Percentiles rank a stretch among this genome's conserved stretches.
Conservation (phyloP, 35 echinoderm and acorn worm species). For the Heliocidaris tuberculata region DNA sequence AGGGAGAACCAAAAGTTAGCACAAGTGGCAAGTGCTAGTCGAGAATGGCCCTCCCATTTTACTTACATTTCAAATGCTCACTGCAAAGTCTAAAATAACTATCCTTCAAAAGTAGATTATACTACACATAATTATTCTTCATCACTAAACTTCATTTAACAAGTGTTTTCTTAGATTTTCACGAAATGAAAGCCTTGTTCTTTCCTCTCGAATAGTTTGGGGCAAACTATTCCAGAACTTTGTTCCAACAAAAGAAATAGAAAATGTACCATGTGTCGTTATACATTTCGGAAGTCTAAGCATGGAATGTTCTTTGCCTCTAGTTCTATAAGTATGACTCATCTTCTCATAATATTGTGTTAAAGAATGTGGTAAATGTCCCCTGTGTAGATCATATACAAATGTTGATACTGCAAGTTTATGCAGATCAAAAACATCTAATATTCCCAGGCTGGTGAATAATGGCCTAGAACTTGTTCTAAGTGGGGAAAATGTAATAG, state of each 20-base stretch:
- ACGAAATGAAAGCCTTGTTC: slow-evolving; percentile 33
- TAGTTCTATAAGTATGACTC: background rate
- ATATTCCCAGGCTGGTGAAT: slow-evolving; percentile 34
- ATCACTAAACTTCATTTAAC: background rate
- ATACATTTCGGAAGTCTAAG: background rate
- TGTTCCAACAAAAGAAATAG: background rate
- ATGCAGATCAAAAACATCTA: slow-evolving; percentile 10
- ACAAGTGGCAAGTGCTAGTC: too few species aligned
- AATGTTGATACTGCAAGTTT: slow-evolving; percentile 37
- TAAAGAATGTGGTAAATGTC: slow-evolving; percentile 19
- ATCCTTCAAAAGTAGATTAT: too few species aligned
- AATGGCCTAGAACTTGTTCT: slow-evolving; percentile 19
- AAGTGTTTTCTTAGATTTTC: background rate
- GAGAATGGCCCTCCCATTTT: too few species aligned
- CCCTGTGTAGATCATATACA: background rate
- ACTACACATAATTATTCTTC: slow-evolving; percentile 15
- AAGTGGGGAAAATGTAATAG: slow-evolving; percentile 26
- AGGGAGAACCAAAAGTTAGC: too few species aligned
- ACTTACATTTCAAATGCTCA: too few species aligned
- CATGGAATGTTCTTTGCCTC: background rate
- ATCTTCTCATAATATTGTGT: slow-evolving; percentile 7
- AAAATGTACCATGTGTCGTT: background rate
- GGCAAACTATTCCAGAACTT: slow-evolving; percentile 25
- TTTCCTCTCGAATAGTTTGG: slow-evolving; percentile 37
- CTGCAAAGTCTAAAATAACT: too few species aligned